Percentiles rank a stretch among this genome's conserved stretches.
Conservation (phyloP, 2,797 vertebrate genomes). For the Distichodus sexfasciatus region DNA sequence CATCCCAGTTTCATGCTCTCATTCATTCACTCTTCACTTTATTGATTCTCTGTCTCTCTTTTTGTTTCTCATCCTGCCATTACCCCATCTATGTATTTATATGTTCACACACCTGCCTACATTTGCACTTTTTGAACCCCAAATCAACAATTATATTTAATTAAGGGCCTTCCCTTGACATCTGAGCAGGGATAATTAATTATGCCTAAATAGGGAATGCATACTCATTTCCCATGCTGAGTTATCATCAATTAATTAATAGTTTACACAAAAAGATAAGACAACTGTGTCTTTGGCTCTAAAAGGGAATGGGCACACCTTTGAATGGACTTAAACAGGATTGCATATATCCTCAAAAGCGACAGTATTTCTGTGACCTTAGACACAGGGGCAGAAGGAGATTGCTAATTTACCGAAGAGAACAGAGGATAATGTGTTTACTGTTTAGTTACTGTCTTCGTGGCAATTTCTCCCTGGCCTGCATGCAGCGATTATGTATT, state of each 20-base stretch:
- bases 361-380: slow-evolving; percentile 49
- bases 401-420: background rate
- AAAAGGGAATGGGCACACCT: slow-evolving; percentile 48
- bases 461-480: background rate
- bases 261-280: slow-evolving; percentile 59
- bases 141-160: slow-evolving; percentile 41
- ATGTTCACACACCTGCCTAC: slow-evolving; percentile 15
- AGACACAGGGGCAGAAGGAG: background rate
- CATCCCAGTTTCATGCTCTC: background rate
- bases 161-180: slow-evolving; percentile 49
- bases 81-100: too few relatives aligned
- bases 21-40: too few relatives aligned
- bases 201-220: slow-evolving; percentile 53
- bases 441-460: background rate
- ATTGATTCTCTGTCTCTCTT: background rate
- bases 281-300: slow-evolving; percentile 49
- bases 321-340: slow-evolving; percentile 39
- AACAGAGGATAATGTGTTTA: background rate
- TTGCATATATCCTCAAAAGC: slow-evolving; percentile 42
- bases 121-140: slow-evolving; percentile 22
- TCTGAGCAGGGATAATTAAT: slow-evolving; percentile 62
- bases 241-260: slow-evolving; percentile 74
- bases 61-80: background rate
- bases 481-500: background rate
- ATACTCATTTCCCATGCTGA: slow-evolving; percentile 63